Base-by-base conservation (phyloP, 2,113 vertebrate genomes). In the Tympanuchus pallidicinctus region DNA sequence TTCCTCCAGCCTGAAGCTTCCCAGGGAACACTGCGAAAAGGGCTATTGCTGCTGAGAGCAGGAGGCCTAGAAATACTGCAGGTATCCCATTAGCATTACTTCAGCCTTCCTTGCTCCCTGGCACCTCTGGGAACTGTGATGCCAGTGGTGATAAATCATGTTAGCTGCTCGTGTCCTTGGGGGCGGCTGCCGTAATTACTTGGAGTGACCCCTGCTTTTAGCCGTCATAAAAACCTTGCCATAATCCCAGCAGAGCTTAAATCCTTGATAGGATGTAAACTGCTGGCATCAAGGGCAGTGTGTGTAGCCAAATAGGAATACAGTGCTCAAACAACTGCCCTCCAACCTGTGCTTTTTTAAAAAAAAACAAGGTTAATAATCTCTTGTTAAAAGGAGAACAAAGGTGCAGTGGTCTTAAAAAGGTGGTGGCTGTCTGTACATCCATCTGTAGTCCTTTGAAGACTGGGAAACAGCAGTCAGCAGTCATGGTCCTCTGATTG, bases 301-400 rank as follows among this genome's bases (percentile, higher is more conserved):
- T 13, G 9, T 34, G 52, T n/a, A 88, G 90, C 65, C 77, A 72
- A 91, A 57, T 61, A 89, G 50, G 64, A 88, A 32, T 32, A 22
- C n/a, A 71, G 56, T 24, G n/a, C 73, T 80, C 48, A 56, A 83
- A 63, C 32, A 24, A 11, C 50, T 88, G 86, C 86, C 65, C 36
- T 94, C 69, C 91, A 91, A 59, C 61, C 30, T 54, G 86, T 63
- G 94, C 79, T 82, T 92, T 94, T 94, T 94, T 91, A 92, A 10
- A 92, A 93, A 96, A 72, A 93, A 96, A 72, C 72, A 95, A 96
- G 84, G 82, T 96, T 96, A 95, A 94, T 32, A 82, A 57, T 86
- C 64, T 18, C 76, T 91, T 92, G 61, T 86, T 88, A 60, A 79
- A 86, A 88, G 54, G 63, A 78, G 82, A 89, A 86, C 34, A 65